Base-by-base conservation (phyloP, 2,888 invertebrate genomes). In the Arrhopalites spinosus region DNA sequence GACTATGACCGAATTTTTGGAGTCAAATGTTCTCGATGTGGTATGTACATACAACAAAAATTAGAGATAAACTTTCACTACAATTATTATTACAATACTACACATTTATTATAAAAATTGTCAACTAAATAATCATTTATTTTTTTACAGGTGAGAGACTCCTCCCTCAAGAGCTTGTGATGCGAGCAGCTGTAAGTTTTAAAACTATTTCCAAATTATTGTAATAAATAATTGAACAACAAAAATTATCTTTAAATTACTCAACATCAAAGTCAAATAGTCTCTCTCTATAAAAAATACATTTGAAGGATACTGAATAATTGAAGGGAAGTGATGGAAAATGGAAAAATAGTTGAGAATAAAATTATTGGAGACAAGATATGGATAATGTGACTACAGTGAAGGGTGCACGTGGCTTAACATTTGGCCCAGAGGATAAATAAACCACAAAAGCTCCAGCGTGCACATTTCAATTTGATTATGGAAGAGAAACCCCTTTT, bases 1-100 rank as follows among this genome's bases (percentile, higher is more conserved):
- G 98, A 99, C 87, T 99, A 98, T 87, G 96, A 97, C 88, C 93
- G 96, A 87, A 91, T 96, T 86, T 98, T 95, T 85, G 94, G 95
- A n/a, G 92, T 93, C 74, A 96, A 96, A 87, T 98, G 98, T 86
- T 93, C 93, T 70, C 90, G 95, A 78, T 98, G 98, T 85, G 92
- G 36, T 36, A 36, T 36, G 36, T 36, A 36, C 36, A 36, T 36
- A 11, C 36, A 36, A 36, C n/a, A n/a, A n/a, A n/a, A n/a, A n/a
- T n/a, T n/a, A n/a, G n/a, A n/a, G n/a, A n/a, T n/a, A n/a, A n/a
- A n/a, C n/a, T n/a, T n/a, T n/a, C n/a, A n/a, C n/a, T n/a, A n/a
- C n/a, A n/a, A n/a, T n/a, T n/a, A n/a, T n/a, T n/a, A n/a, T n/a
- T n/a, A n/a, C n/a, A n/a, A n/a, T n/a, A n/a, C n/a, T n/a, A n/a